Conservation (phyloP, 2,888 invertebrate genomes). For the Nephrotoma flavescens region DNA sequence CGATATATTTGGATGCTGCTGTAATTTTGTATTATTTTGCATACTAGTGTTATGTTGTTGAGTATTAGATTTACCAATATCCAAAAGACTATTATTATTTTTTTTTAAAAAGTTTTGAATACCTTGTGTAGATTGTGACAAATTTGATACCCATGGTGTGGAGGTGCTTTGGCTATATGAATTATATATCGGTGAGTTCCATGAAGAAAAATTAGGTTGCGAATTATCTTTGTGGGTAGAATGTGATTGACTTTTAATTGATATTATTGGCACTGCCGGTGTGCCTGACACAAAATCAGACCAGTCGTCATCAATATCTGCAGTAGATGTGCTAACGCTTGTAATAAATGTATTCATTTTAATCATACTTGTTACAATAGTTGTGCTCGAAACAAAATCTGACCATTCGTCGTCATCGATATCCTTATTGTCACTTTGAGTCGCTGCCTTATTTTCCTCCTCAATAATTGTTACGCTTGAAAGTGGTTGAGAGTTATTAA, state of each 20-base stretch:
- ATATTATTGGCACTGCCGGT: constrained; percentile 6
- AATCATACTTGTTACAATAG: not conserved
- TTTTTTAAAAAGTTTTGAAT: not conserved
- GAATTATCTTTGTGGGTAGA: not conserved
- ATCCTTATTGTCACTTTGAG: constrained; percentile 7
- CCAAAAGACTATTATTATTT: not conserved
- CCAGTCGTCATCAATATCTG: constrained; percentile 37
- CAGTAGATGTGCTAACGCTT: not conserved
- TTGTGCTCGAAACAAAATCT: constrained; percentile 34
- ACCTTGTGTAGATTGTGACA: not conserved
- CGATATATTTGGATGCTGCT: constrained; percentile 33
- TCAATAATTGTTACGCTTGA: constrained; percentile 17
- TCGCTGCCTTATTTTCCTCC: constrained; percentile 16
- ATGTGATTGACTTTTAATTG: not conserved
- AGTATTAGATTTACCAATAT: not conserved
- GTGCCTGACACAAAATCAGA: constrained; percentile 37
- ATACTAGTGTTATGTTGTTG: not conserved
- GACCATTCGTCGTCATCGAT: constrained; percentile 43
- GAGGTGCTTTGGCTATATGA: constrained; percentile 9
- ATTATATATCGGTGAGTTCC: constrained; percentile 11
- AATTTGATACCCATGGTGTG: not conserved
- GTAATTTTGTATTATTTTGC: not conserved
- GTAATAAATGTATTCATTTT: not conserved
- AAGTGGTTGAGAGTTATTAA: constrained; percentile 12
- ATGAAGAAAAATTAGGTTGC: constrained; percentile 11